Evolutionary conservation across 2,888 invertebrate genomes (phyloP), one percentile per base, ranked within the genome.

Genomic region (Alcis repandata): DNA sequence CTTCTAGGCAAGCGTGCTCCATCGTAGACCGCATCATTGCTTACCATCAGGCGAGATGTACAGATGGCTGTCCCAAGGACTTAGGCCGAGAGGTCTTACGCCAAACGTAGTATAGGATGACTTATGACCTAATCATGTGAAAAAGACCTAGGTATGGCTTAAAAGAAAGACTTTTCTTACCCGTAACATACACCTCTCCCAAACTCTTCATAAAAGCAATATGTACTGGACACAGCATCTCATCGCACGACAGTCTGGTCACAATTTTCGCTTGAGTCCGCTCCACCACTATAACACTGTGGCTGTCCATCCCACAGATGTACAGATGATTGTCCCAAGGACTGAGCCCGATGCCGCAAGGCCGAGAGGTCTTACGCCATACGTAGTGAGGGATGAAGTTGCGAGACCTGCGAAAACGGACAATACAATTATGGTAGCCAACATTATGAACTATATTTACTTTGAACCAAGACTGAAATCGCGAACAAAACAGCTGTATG

Each of bases 231-330:
- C 94, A 95, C 63, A 95, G 82, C 94, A 96, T 95, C 45, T 94
- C 92, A 0, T 93, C 90, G 54, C 93, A 90, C 0, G 91, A 88
- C 43, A 95, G 84, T 19, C 94, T 84, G 0, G 92, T 91, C 33
- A 95, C 83, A 3, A 95, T 87, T 80, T 94, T 94, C 52, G 94
- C 89, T 67, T 94, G 92, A 0, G 88, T 75, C 1, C 91, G 80
- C 60, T 93, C 93, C 20, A 93, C 88, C 4, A 93, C 94, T 19
- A 95, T 81, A 4, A 95, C 92, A 57, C 94, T 92, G 46, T 95
- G 95, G 48, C 95, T 95, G 74, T 96, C 96, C 71, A 96, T 95
- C 1, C 96, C 95, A 72, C 95, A 96, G 48, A 97, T 93, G 77
- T 94, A 94, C 0, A 94, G 84, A 52, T 94, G 92, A 57, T 94